Base-by-base conservation (phyloP, 1,140 invertebrate genomes). In the Solen grandis region DNA sequence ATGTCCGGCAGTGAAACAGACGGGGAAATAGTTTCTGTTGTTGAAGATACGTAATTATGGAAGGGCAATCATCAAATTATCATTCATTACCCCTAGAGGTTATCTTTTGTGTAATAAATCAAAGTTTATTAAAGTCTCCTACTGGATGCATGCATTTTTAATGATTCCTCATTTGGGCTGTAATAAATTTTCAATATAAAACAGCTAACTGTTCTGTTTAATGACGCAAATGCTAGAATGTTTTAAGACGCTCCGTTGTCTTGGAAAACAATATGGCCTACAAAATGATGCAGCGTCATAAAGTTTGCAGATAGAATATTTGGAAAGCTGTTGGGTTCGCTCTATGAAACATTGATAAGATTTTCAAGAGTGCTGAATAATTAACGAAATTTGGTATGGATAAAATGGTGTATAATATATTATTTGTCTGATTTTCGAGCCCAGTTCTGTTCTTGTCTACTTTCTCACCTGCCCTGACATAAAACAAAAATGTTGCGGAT, bases 181-280 rank as follows among this genome's bases (percentile, higher is more conserved):
- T 54, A 68, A 69, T 78, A 78, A 78, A 78, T 59, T 22, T 38
- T 38, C 65, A 27, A 78, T 78, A 78, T 78, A 78, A 78, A 78
- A 69, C 75, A 46, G 41, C 41, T 46, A 46, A 46, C 41, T 46
- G 41, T 46, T 46, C 8, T 46, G 41, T 46, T 46, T 46, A 46
- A 46, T 46, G 41, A 46, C 41, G 41, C 41, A 46, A 8, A 19
- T 10, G 8, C 41, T 19, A 10, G 19, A 46, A 46, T 46, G 41
- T 46, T 46, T 46, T 46, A 46, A 46, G 41, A 19, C 41, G 19
- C 8, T 46, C 41, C 8, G 41, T 19, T 8, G 41, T 19, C 41
- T 8, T 19, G 19, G 8, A 19, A 10, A 10, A 46, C 19, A 46
- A 10, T 8, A 10, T 46, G 8, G 8, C 41, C 41, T 46, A 46